Conservation (phyloP, 2,113 vertebrate genomes). For the Cryptotis parvus region DNA sequence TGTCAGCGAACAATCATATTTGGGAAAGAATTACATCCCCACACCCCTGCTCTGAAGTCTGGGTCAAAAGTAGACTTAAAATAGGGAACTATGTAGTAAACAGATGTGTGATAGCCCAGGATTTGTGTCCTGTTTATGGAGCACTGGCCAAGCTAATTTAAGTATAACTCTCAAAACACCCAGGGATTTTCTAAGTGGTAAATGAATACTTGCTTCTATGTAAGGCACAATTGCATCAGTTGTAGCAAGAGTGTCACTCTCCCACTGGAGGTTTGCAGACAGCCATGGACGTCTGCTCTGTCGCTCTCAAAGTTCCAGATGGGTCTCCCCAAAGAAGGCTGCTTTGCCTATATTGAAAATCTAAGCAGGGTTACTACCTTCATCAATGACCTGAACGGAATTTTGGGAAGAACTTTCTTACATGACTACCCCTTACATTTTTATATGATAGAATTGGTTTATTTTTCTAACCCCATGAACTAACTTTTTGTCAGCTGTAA, state of each 20-base stretch:
- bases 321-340: neutral
- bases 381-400: neutral
- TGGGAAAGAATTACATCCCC: neutral
- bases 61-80: neutral
- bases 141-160: neutral
- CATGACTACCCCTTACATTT: neutral
- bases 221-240: neutral
- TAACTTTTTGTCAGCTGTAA: neutral
- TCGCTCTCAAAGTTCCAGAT: neutral
- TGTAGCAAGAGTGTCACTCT: neutral
- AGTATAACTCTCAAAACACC: neutral
- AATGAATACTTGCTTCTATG: neutral
- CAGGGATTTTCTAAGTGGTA: neutral
- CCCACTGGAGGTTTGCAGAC: neutral
- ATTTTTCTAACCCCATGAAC: neutral
- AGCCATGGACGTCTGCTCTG: neutral
- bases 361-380: neutral
- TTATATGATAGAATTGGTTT: neutral
- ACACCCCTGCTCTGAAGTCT: neutral
- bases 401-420: neutral
- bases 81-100: neutral
- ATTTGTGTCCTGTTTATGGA: neutral
- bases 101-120: neutral
- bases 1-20: neutral
- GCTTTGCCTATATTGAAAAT: neutral